Conservation (phyloP, 1,140 invertebrate genomes). For the Ylistrum balloti region DNA sequence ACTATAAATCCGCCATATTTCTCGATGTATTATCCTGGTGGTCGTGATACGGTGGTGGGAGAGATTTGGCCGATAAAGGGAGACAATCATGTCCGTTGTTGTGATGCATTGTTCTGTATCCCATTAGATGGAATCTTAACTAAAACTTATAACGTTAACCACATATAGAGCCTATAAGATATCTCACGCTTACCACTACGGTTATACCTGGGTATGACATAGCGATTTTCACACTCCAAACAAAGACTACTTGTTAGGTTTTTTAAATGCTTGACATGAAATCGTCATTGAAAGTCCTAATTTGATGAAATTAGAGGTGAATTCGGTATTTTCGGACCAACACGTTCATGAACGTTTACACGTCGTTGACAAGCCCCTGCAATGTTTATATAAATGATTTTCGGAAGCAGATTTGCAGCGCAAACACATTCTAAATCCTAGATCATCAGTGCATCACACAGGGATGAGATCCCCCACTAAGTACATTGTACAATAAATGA, state of each 20-base stretch:
- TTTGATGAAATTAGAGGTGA: neutral
- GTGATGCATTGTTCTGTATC: neutral
- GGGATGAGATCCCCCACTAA: neutral
- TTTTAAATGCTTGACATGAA: conserved; percentile 17
- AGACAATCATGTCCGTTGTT: neutral
- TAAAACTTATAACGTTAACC: neutral
- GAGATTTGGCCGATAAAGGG: neutral
- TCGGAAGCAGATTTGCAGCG: too few species aligned
- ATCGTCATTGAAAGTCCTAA: neutral
- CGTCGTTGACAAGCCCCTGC: neutral
- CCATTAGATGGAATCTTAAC: conserved; percentile 5
- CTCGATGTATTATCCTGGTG: neutral
- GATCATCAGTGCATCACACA: neutral
- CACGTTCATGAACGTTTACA: neutral
- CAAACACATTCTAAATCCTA: neutral
- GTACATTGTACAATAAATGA: too few species aligned
- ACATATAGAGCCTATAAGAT: neutral
- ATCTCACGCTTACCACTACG: neutral
- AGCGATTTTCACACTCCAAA: conserved; percentile 1
- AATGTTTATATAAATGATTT: neutral
- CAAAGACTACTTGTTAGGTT: neutral
- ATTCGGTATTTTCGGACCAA: conserved; percentile 22
- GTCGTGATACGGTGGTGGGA: neutral
- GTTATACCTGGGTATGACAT: neutral
- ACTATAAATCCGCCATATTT: neutral